Base-by-base conservation (phyloP, 2,113 vertebrate species). In the Cinclus cinclus region DNA sequence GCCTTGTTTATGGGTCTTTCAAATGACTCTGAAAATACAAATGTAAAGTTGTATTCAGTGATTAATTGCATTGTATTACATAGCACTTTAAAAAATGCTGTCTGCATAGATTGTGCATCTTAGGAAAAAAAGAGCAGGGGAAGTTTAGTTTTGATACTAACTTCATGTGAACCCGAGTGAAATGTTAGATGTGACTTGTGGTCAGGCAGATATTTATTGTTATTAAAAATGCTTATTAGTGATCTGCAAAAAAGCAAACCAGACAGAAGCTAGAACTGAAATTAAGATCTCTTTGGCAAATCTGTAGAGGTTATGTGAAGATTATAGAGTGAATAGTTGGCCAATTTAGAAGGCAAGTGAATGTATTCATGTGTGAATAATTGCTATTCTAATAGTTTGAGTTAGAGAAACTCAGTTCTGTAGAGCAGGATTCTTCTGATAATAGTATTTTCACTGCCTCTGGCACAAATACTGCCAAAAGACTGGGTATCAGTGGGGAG, bases 321-420 rank as follows among this genome's bases (percentile, higher is more conserved):
- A 95, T 97, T 80, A 92, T 33, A 83, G 85, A 77, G 59, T 64
- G 82, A 90, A 78, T 67, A 90, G 79, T 80, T 95, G 63, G 83
- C 88, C 76, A 93, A 81, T 96, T 95, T 91, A 90, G 86, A 90
- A 96, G 83, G 86, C 68, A 92, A 94, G 89, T 86, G 68, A 63
- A 92, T 46, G 94, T 94, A 90, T 90, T 95, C 85, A 92, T 92
- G 68, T 95, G 94, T 94, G 94, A 96, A 95, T 96, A 96, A 96
- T 96, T 95, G 88, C 83, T 90, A 77, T 97, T 94, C 86, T 81
- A 94, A 94, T 94, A 94, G 63, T 92, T 88, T 37, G 88, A 92
- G 88, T 90, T 94, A 79, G 7, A 81, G 92, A 92, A 97, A 92
- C 67, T 96, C 75, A 70, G 67, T 83, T 90, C 68, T 90, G 0